Conservation (phyloP, 2,113 vertebrate species). For the Elachura formosa region DNA sequence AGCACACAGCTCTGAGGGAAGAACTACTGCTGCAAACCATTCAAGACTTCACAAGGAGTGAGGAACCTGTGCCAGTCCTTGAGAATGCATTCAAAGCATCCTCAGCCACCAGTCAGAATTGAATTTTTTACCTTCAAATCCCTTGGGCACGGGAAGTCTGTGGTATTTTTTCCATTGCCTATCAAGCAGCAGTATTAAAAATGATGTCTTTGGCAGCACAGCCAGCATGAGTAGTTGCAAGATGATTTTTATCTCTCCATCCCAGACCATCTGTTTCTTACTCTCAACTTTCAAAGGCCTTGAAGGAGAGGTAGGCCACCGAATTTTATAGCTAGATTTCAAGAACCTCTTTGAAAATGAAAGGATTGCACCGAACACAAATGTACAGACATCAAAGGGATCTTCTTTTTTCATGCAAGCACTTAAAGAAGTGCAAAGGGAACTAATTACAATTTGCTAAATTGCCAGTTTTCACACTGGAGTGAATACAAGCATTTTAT, state of each 20-base stretch:
- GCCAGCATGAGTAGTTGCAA: neutral
- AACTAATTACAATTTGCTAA: constrained; percentile 40
- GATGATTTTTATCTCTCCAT: constrained; percentile 35
- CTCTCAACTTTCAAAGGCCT: constrained; percentile 30
- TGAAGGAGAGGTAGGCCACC: neutral
- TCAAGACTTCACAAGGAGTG: neutral
- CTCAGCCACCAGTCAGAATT: neutral
- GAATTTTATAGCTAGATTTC: constrained; percentile 50
- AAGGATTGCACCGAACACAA: constrained; percentile 11
- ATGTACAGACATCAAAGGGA: constrained; percentile 59
- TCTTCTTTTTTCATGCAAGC: constrained; percentile 29
- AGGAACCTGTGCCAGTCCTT: neutral
- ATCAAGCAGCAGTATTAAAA: neutral
- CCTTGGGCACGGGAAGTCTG: neutral
- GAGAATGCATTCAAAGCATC: neutral
- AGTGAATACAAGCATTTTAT: constrained; percentile 23
- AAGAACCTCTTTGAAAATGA: constrained; percentile 52
- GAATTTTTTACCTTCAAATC: neutral
- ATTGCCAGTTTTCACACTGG: constrained; percentile 43
- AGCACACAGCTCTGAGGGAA: neutral
- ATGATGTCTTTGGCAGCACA: neutral
- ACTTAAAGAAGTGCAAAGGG: constrained; percentile 47
- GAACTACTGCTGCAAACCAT: neutral
- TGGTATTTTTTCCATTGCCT: neutral
- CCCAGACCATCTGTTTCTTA: constrained; percentile 22